Base-by-base conservation (phyloP, 2,888 invertebrate genomes). In the Drosophila cyrtoloma region DNA sequence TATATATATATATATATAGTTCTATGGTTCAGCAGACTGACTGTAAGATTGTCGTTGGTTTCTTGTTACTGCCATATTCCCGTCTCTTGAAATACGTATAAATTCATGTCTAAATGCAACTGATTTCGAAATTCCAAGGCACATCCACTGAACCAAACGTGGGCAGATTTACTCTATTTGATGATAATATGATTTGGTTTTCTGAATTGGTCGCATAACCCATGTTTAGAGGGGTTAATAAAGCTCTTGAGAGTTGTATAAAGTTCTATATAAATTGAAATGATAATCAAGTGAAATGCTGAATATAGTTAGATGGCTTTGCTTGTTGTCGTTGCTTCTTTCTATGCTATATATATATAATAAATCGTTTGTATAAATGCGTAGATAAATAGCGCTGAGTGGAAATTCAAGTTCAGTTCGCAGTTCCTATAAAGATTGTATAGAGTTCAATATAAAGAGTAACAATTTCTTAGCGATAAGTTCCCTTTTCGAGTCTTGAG, bases 321-420 rank as follows among this genome's bases (percentile, higher is more conserved):
- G 22, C 32, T 32, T 32, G 58, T 44, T 6, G 10, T 44, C 58
- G 42, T 30, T 56, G 56, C 30, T 62, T 19, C 42, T 28, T 61
- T 28, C 55, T 73, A 58, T 62, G 30, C 61, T 57, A 61, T 32
- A 4, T 26, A 50, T 12, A 19, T 65, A 37, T 64, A 53, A 47
- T 68, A 50, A 82, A 79, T 77, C 56, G 39, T 77, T 69, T 69
- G 66, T 87, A 79, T 72, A 84, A 87, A 87, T 84, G 79, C 71
- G 50, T 28, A 59, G 68, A 37, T 78, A 74, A 63, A 77, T 66
- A 69, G 73, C 57, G 58, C 79, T 74, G 72, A 87, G 80, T 87
- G 73, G 70, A 85, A 75, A 69, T 75, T 59, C 26, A 82, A 82
- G 75, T 82, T 86, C 87, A 86, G 79, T 84, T 84, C 60, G 65